These are phyloP conservation scores for Meganola albula DNA, from an alignment of 2,888 invertebrate genomes.

Conservation along the genomic window DNA sequence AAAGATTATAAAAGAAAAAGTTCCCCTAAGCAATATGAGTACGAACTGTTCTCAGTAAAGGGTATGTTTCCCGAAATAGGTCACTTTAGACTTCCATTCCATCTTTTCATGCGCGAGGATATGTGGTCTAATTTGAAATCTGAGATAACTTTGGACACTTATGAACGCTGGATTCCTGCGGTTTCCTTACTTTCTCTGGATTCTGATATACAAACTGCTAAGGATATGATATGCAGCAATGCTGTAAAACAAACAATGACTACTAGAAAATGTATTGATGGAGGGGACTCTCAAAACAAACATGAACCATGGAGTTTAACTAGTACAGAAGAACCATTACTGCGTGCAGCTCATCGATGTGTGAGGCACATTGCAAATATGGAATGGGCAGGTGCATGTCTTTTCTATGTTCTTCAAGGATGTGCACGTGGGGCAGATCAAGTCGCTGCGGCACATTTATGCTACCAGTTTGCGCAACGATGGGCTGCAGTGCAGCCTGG, in stretches of 20 bases:
- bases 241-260: conserved; percentile 75
- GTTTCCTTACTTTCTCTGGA: conserved; percentile 60
- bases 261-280: conserved; percentile 49
- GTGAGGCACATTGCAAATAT: conserved; percentile 69
- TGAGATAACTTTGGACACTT: conserved; percentile 70
- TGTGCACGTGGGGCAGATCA: conserved; percentile 73
- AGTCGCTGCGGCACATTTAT: conserved; percentile 70
- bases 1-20: conserved; percentile 63
- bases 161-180: conserved; percentile 66
- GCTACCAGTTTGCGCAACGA: conserved; percentile 71
- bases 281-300: conserved; percentile 39
- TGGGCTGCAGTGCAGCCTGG: conserved; percentile 70
- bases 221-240: conserved; percentile 74
- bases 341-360: conserved; percentile 68
- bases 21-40: conserved; percentile 67
- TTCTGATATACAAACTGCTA: conserved; percentile 62
- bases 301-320: conserved; percentile 64
- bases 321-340: conserved; percentile 60
- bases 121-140: conserved; percentile 74
- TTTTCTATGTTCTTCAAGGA: conserved; percentile 71
- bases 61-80: conserved; percentile 74
- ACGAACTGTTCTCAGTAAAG: conserved; percentile 68
- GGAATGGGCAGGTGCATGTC: conserved; percentile 75
- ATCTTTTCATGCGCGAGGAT: conserved; percentile 67
- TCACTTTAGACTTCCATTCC: conserved; percentile 67